Conservation (phyloP, 2,797 vertebrate genomes). For the Poecile montanus region DNA sequence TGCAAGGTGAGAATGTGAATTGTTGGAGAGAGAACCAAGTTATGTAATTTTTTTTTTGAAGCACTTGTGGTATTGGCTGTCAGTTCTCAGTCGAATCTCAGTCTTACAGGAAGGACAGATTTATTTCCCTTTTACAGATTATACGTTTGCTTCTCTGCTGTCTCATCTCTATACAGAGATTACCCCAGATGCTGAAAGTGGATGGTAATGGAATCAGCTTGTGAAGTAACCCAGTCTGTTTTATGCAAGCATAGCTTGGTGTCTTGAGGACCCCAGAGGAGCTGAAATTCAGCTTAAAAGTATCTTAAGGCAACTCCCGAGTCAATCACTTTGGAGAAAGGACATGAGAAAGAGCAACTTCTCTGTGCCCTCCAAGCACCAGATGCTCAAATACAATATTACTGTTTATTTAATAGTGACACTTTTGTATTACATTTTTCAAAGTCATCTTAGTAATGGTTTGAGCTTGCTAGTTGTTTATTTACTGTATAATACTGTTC, state of each 20-base stretch:
- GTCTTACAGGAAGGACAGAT: slow-evolving; percentile 15
- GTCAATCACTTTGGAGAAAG: neutral
- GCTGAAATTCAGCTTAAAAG: neutral
- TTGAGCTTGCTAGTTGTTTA: slow-evolving; percentile 35
- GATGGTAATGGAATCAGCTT: neutral
- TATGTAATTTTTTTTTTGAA: neutral
- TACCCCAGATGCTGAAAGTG: neutral
- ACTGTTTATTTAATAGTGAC: slow-evolving; percentile 50
- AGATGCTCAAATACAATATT: neutral
- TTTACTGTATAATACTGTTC: slow-evolving; percentile 40
- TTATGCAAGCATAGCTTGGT: neutral
- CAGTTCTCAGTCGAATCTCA: slow-evolving; percentile 13
- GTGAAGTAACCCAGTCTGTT: slow-evolving; percentile 8
- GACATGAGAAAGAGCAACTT: neutral
- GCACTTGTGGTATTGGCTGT: neutral
- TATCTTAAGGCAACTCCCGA: neutral
- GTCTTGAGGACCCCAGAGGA: slow-evolving; percentile 23
- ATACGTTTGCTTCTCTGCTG: neutral
- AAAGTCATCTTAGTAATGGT: slow-evolving; percentile 40
- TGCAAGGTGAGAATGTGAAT: slow-evolving; percentile 32
- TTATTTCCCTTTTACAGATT: slow-evolving; percentile 34
- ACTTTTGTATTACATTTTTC: slow-evolving; percentile 40
- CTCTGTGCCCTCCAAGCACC: neutral
- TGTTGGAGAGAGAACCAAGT: neutral
- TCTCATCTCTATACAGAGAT: slow-evolving; percentile 5